Percentiles rank a stretch among this genome's conserved stretches.
Evolutionary conservation across 2,888 invertebrate genomes (phyloP).

Genomic region (Drosophila neutralis): DNA sequence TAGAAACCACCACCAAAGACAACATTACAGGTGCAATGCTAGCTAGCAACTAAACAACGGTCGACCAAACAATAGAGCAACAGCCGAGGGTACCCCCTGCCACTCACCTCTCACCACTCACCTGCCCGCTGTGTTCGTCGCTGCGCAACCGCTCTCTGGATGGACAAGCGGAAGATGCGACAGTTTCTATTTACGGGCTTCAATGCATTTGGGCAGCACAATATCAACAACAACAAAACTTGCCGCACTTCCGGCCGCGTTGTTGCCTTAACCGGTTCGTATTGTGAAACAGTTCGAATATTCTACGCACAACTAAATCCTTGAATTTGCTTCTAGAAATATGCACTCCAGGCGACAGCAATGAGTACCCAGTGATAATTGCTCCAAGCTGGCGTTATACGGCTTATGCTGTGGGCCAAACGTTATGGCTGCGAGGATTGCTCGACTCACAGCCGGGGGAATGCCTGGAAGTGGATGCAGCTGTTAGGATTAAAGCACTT

Average conservation of each 20-base stretch:
- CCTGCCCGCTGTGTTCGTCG: slow-evolving; percentile 35
- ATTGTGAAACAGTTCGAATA: slow-evolving; percentile 26
- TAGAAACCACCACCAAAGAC: slow-evolving; percentile 60
- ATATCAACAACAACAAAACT: slow-evolving; percentile 32
- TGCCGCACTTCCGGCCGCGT: slow-evolving; percentile 44
- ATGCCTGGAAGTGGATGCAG: slow-evolving; percentile 52
- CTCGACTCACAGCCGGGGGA: slow-evolving; percentile 46
- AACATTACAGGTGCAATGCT: slow-evolving; percentile 71
- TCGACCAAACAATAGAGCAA: slow-evolving; percentile 59
- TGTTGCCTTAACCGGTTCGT: slow-evolving; percentile 60
- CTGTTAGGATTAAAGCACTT: slow-evolving; percentile 65
- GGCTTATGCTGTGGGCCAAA: slow-evolving; percentile 58
- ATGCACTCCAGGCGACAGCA: slow-evolving; percentile 18
- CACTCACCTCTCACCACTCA: not conserved
- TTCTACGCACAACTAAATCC: slow-evolving; percentile 27
- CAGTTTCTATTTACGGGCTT: slow-evolving; percentile 81
- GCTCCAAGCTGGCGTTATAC: slow-evolving; percentile 80
- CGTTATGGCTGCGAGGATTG: slow-evolving; percentile 70
- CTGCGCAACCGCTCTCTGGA: slow-evolving; percentile 60
- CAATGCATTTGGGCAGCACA: slow-evolving; percentile 83
- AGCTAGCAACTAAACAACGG: slow-evolving; percentile 61
- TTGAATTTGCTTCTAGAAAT: slow-evolving; percentile 46
- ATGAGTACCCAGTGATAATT: slow-evolving; percentile 36
- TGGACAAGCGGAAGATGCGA: slow-evolving; percentile 58
- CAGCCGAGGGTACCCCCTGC: slow-evolving; percentile 15